Evolutionary conservation across 1,140 invertebrate genomes (phyloP), one percentile per base, ranked within the genome.

Genomic region (Neodiprion lecontei): DNA sequence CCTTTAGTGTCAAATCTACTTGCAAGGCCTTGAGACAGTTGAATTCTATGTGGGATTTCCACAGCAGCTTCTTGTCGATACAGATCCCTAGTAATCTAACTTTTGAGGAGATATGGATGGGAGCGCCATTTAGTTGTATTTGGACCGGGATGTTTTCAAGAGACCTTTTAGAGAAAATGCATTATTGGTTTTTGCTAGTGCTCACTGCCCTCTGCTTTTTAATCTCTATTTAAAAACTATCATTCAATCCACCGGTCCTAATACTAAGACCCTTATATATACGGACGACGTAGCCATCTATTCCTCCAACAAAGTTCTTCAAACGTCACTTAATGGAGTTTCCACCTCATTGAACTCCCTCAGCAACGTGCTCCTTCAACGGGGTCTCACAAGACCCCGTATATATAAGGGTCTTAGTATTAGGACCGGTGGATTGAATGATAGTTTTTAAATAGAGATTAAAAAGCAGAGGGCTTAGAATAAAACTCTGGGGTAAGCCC

Each of bases 401-500:
- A 23, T 71, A 78, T 11, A 67, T 61, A 0, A 78, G 17, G 1
- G 72, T 48, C 53, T 75, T 73, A 9, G 69, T 21, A 12, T 17
- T 17, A 1, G 48, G 17, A 9, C 49, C 50, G 9, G 76, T 14
- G 47, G 68, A 12, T n/a, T 40, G 7, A 1, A 40, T n/a, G 12
- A 78, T 72, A 9, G 65, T 4, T 1, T 23, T 61, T 7, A 72
- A 73, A 17, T 76, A 78, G 3, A 78, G 10, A 53, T 74, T 73
- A 67, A 72, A 79, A 8, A 79, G 12, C 0, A 67, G 72, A 5
- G 74, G 74, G 10, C 74, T 74, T 66, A 73, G 70, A 14, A 75
- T 75, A 17, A 50, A 66, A 2, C 76, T 70, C 72, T 77, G 78
- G 5, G 75, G 72, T 0, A 77, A 49, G 1, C 78, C 75, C 14